phyloP scores from a whole-genome alignment of 2,113 vertebrate genomes.

The Paramormyrops kingsleyae region DNA sequence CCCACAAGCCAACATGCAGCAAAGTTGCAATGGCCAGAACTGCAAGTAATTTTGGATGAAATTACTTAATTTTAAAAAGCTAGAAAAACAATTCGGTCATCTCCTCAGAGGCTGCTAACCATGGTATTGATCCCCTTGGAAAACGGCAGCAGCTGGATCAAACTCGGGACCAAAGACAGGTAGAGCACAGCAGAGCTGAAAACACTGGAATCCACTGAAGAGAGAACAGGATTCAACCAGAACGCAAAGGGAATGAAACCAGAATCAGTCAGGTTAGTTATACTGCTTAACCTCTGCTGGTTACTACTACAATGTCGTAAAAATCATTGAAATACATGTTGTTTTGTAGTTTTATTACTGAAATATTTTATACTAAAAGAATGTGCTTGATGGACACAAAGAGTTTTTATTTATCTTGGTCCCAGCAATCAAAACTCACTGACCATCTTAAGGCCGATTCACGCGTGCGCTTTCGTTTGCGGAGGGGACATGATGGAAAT shows the following conservation, averaged over 20 bases:
- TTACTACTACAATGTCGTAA: background rate
- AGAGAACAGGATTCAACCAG: background rate
- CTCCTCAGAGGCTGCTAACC: slow-evolving; percentile 56
- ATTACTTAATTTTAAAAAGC: background rate
- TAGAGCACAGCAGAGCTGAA: slow-evolving; percentile 70
- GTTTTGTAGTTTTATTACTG: background rate
- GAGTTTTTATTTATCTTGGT: background rate
- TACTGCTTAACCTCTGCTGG: background rate
- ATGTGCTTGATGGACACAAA: background rate
- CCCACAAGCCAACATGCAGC: background rate
- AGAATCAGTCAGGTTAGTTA: background rate
- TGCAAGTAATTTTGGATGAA: background rate
- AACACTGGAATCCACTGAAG: slow-evolving; percentile 61
- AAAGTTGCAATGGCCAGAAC: background rate
- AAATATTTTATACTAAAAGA: background rate
- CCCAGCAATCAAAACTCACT: background rate
- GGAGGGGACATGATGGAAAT: background rate
- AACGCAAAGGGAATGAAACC: background rate
- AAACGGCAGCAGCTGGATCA: slow-evolving; percentile 72
- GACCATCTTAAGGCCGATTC: background rate
- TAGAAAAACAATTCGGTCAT: background rate
- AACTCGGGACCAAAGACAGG: slow-evolving; percentile 65
- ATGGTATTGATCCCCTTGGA: slow-evolving; percentile 67
- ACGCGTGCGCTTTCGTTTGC: background rate
- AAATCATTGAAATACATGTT: background rate